A percentile compares a stretch with the other conserved stretches of the same genome.
Evolutionary conservation across 2,797 vertebrate genomes (phyloP).

Genomic region (Pygocentrus nattereri): DNA sequence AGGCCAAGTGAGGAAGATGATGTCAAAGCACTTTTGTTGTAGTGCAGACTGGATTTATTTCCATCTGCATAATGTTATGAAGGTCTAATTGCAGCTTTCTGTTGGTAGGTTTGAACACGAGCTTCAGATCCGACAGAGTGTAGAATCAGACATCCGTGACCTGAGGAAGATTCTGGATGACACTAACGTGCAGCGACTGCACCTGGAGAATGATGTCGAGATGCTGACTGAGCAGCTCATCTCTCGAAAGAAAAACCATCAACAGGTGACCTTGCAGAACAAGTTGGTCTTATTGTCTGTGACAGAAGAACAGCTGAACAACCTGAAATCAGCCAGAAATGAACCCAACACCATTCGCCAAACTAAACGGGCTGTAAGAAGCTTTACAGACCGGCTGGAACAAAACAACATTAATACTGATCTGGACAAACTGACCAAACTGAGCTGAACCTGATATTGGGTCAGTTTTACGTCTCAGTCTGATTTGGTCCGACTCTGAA

Average conservation of each 20-base stretch:
- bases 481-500: too few relatives aligned
- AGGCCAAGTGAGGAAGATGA: constrained; percentile 84
- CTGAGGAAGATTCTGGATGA: constrained; percentile 87
- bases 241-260: constrained; percentile 84
- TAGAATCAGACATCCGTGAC: constrained; percentile 87
- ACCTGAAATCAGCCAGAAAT: too few relatives aligned
- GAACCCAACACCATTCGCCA: too few relatives aligned
- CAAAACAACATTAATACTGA: too few relatives aligned
- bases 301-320: too few relatives aligned
- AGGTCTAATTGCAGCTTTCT: neutral
- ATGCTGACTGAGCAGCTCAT: constrained; percentile 85
- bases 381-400: too few relatives aligned
- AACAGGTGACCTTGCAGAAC: constrained; percentile 69
- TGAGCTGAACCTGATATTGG: too few relatives aligned
- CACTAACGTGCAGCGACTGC: constrained; percentile 80
- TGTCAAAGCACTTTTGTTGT: neutral
- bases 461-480: too few relatives aligned
- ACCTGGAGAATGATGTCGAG: constrained; percentile 87
- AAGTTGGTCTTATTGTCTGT: neutral
- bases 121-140: constrained; percentile 85
- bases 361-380: too few relatives aligned
- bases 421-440: too few relatives aligned
- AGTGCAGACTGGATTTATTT: neutral
- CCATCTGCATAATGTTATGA: neutral
- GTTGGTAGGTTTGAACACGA: constrained; percentile 86